Evolutionary conservation across 2,113 vertebrate genomes (phyloP).

Genomic region (Melanocharis versteri): DNA sequence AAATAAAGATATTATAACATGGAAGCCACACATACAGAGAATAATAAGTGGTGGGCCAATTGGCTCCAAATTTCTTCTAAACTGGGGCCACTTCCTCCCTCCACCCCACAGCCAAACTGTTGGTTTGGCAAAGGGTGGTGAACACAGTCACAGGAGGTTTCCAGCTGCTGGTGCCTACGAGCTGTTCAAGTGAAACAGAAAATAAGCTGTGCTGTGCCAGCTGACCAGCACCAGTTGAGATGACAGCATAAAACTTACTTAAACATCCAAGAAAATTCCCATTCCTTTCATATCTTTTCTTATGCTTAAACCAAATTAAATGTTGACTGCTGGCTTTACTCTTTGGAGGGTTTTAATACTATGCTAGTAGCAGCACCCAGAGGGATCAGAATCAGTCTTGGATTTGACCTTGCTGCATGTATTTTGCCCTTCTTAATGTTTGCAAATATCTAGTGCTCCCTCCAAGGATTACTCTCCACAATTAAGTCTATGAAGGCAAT

Average conservation of each 20-base stretch:
- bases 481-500: not conserved
- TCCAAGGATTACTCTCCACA: not conserved
- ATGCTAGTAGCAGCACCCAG: not conserved
- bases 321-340: not conserved
- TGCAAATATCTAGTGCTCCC: not conserved
- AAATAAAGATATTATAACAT: not conserved
- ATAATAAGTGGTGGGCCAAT: not conserved
- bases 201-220: not conserved
- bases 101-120: not conserved
- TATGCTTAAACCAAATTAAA: not conserved
- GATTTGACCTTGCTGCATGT: not conserved
- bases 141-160: not conserved
- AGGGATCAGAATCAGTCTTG: not conserved
- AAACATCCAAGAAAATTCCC: not conserved
- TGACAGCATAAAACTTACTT: not conserved
- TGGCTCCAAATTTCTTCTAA: not conserved
- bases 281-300: not conserved
- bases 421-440: not conserved
- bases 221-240: not conserved
- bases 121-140: not conserved
- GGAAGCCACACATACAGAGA: not conserved
- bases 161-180: not conserved
- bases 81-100: not conserved
- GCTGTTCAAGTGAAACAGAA: not conserved
- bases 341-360: not conserved